Conservation (phyloP, 2,888 invertebrate species). For the Dynastes grantii region DNA sequence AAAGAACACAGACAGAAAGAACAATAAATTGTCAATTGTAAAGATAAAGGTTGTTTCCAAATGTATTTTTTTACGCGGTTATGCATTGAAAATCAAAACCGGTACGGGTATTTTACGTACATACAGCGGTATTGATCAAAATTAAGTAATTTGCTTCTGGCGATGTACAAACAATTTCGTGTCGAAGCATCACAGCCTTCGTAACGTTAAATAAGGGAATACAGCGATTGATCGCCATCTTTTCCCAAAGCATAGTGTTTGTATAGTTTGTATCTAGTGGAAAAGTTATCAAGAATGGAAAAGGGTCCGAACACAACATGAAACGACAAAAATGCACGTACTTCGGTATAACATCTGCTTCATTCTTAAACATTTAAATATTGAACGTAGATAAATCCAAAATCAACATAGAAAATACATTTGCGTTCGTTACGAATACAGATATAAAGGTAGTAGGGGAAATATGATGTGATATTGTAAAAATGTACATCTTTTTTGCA, state of each 20-base stretch:
- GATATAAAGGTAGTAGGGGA: not conserved
- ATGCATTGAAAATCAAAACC: slow-evolving; percentile 2
- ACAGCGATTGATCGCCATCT: not conserved
- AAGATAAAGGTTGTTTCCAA: not conserved
- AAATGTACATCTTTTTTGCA: not conserved
- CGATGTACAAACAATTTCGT: slow-evolving; percentile 22
- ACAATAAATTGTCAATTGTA: not conserved
- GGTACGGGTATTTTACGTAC: not conserved
- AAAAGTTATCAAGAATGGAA: not conserved
- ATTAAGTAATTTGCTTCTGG: not conserved
- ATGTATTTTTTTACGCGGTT: not conserved
- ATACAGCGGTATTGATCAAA: not conserved
- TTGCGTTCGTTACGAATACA: slow-evolving; percentile 1
- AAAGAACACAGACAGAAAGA: not conserved
- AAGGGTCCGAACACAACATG: slow-evolving; percentile 1
- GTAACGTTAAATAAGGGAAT: slow-evolving; percentile 10
- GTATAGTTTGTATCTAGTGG: not conserved
- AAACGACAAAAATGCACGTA: slow-evolving; percentile 13
- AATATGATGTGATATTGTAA: not conserved
- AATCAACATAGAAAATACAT: slow-evolving; percentile 20
- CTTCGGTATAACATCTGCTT: slow-evolving; percentile 6
- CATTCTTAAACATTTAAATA: slow-evolving; percentile 30
- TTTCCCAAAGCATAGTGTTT: slow-evolving; percentile 21
- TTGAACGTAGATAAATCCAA: slow-evolving; percentile 5
- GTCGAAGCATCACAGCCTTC: slow-evolving; percentile 29